A percentile compares a stretch with the other conserved stretches of the same genome.
These are phyloP conservation scores for Cancer borealis DNA, from an alignment of 2,888 invertebrate species.

Conservation along the genomic window DNA sequence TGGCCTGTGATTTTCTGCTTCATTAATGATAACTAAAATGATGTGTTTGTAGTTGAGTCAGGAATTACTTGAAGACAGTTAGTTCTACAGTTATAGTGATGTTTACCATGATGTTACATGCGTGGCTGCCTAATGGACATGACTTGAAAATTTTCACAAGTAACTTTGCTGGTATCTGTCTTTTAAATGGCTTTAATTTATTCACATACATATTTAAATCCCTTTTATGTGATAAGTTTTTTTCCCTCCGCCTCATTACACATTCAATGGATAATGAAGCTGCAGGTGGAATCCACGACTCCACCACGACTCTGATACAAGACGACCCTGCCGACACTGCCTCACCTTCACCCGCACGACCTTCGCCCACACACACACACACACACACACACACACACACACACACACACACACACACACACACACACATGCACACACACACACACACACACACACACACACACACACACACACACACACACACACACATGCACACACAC, in stretches of 20 bases:
- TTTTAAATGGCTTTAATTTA: not conserved
- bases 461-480: not conserved
- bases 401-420: not conserved
- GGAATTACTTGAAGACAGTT: too few species aligned
- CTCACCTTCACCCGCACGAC: conserved; percentile 25
- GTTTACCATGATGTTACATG: too few species aligned
- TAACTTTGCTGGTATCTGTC: not conserved
- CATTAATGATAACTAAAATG: too few species aligned
- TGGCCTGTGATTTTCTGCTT: too few species aligned
- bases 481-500: not conserved
- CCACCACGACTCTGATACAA: not conserved
- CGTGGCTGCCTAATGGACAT: too few species aligned
- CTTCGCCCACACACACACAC: not conserved
- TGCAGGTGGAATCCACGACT: not conserved
- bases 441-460: not conserved
- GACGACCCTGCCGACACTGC: not conserved
- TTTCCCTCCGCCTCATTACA: not conserved
- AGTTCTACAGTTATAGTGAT: too few species aligned
- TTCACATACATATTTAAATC: not conserved
- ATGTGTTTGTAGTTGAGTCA: too few species aligned
- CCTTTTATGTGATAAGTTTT: not conserved
- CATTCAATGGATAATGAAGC: not conserved
- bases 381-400: too few species aligned
- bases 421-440: not conserved
- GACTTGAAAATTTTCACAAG: not conserved